Evolutionary conservation across 2,888 invertebrate species (phyloP).

Genomic region (Emmelina monodactyla): DNA sequence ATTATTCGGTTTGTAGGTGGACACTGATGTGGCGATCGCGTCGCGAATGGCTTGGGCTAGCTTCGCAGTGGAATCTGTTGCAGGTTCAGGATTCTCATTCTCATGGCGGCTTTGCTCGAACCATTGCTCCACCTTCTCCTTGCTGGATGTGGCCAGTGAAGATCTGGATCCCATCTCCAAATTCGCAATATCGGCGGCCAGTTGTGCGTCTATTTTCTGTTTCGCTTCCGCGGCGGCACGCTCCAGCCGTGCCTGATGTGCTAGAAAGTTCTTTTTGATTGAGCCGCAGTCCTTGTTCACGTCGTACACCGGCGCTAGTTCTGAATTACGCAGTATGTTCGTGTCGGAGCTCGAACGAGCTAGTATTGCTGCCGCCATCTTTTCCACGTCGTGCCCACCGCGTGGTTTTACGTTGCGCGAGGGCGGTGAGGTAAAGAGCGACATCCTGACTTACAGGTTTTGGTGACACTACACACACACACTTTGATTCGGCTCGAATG

Average conservation of each 20-base stretch:
- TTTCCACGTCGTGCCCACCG: no score
- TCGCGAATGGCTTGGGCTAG: no score
- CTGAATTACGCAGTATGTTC: no score
- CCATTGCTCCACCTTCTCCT: neutral
- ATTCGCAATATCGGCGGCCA: neutral
- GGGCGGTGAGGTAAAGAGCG: no score
- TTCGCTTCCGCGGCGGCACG: neutral
- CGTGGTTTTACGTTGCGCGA: no score
- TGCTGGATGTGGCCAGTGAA: neutral
- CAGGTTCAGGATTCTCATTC: no score
- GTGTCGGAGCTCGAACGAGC: no score
- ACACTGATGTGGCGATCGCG: no score
- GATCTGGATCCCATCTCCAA: neutral
- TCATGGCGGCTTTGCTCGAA: neutral
- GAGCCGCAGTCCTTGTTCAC: neutral
- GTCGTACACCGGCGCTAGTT: neutral
- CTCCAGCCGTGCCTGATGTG: neutral
- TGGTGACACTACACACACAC: no score
- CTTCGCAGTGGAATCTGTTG: no score
- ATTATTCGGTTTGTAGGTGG: slow-evolving; percentile 3
- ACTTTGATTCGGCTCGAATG: neutral
- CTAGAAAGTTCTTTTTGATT: neutral
- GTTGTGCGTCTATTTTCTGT: neutral
- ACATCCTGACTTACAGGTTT: no score
- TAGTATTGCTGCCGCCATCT: no score